phyloP scores from a whole-genome alignment of 2,113 vertebrate genomes.

The Chelonoidis abingdonii region DNA sequence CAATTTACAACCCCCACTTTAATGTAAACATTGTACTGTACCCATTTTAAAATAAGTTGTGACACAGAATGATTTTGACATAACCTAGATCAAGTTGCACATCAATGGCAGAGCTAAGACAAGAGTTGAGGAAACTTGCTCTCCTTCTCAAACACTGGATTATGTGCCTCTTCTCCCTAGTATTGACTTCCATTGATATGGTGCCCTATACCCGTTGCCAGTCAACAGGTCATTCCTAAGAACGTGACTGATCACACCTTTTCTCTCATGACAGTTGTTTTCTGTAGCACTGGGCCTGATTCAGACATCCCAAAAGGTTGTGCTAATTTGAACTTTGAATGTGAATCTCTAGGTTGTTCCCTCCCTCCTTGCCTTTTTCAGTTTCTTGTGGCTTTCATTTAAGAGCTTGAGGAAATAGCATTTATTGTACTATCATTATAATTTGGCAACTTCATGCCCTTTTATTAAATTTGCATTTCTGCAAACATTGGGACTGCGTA shows the following conservation, averaged over 20 bases:
- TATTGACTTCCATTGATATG: background rate
- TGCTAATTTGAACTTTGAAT: no score
- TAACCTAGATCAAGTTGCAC: accelerated
- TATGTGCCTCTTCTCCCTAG: background rate
- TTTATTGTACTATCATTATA: background rate
- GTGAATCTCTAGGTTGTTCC: no score
- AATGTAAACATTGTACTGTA: background rate
- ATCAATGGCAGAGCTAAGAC: background rate
- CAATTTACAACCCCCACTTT: background rate
- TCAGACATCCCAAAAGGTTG: no score
- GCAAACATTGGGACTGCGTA: background rate
- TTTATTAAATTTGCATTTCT: background rate
- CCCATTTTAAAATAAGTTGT: background rate
- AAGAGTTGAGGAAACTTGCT: background rate
- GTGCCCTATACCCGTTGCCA: background rate
- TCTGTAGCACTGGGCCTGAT: no score
- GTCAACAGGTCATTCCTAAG: background rate
- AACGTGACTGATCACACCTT: background rate
- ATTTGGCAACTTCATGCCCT: background rate
- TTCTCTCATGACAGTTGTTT: no score
- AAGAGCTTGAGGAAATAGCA: background rate
- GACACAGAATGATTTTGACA: background rate
- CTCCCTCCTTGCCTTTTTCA: no score
- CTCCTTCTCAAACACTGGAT: background rate
- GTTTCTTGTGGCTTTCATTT: background rate